Conservation (phyloP, 2,797 vertebrate species). For the Avahi laniger region DNA sequence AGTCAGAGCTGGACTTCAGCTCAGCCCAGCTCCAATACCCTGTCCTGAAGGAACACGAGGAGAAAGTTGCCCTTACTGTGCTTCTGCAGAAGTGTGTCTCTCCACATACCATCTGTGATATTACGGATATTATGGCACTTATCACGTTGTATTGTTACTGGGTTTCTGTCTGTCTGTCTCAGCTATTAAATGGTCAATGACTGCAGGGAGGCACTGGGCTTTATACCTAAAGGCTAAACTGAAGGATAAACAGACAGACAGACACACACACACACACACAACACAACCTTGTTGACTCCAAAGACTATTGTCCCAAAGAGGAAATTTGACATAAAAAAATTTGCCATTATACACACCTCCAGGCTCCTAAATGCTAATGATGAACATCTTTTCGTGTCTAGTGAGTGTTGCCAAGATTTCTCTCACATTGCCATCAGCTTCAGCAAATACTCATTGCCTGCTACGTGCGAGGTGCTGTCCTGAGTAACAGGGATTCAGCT, state of each 20-base stretch:
- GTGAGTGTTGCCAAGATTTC: neutral
- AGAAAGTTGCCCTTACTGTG: neutral
- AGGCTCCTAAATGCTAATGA: constrained; percentile 30
- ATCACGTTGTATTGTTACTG: neutral
- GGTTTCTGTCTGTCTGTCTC: constrained; percentile 21
- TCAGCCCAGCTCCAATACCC: neutral
- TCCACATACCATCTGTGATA: neutral
- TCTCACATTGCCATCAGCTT: neutral
- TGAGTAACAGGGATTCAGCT: neutral
- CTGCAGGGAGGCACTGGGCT: neutral
- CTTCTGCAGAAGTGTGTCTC: neutral
- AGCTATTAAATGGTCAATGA: neutral
- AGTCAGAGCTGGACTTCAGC: neutral
- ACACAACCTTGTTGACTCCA: neutral
- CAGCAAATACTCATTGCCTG: neutral
- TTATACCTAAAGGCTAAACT: constrained; percentile 18
- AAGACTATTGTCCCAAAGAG: neutral
- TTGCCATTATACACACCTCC: neutral
- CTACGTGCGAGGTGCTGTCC: neutral
- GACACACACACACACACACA: neutral
- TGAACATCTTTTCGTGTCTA: constrained; percentile 12
- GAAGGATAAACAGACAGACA: neutral
- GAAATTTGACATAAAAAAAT: constrained; percentile 18
- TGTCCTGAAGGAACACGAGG: neutral
- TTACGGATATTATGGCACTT: neutral